Evolutionary conservation across 2,113 vertebrate species (phyloP).

Genomic region (Martes martes): DNA sequence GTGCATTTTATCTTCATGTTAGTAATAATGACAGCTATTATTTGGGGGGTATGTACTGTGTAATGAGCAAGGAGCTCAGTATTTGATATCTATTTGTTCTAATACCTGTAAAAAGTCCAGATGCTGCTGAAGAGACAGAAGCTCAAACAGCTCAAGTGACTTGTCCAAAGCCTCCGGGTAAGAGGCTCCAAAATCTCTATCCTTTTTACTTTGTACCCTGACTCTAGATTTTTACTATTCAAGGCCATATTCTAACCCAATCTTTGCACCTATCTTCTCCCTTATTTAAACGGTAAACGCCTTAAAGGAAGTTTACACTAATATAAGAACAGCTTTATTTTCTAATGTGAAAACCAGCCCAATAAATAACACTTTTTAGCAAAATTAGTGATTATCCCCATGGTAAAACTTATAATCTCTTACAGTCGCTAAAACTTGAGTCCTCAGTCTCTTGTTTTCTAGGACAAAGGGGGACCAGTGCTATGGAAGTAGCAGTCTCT

Average conservation of each 20-base stretch:
- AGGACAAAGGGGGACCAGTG: not conserved
- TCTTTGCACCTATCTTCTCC: not conserved
- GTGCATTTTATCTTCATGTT: not conserved
- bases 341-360: not conserved
- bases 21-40: not conserved
- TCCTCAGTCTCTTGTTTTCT: conserved; percentile 29
- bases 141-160: not conserved
- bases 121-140: not conserved
- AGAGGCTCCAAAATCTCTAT: not conserved
- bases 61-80: not conserved
- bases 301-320: not conserved
- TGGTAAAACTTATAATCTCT: not conserved
- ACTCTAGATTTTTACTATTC: not conserved
- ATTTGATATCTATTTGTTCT: not conserved
- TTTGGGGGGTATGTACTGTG: not conserved
- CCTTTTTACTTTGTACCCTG: not conserved
- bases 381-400: not conserved
- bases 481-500: not conserved
- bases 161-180: not conserved
- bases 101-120: not conserved
- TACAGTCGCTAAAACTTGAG: not conserved
- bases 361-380: not conserved
- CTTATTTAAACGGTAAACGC: not conserved
- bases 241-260: not conserved
- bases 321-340: not conserved